Conservation (phyloP, 2,888 invertebrate species). For the Parnassius orleans region DNA sequence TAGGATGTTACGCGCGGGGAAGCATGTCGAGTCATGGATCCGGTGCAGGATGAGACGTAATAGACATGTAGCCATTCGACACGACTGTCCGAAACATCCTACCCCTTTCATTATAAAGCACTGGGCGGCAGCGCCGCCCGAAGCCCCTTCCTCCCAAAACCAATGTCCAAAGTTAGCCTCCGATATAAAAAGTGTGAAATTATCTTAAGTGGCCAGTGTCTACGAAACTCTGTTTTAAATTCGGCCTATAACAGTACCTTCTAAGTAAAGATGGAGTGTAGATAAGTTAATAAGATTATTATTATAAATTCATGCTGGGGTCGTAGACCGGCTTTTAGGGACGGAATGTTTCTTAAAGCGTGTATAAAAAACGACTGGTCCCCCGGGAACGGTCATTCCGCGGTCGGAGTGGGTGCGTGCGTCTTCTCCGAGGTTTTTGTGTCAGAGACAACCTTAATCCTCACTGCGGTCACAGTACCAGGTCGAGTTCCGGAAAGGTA, state of each 20-base stretch:
- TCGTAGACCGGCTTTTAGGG: conserved; percentile 74
- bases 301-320: conserved; percentile 68
- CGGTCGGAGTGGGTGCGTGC: conserved; percentile 67
- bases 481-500: conserved; percentile 43
- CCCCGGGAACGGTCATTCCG: conserved; percentile 74
- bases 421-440: conserved; percentile 64
- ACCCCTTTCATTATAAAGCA: conserved; percentile 43
- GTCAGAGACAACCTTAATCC: conserved; percentile 39
- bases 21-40: conserved; percentile 50
- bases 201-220: conserved; percentile 73
- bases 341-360: conserved; percentile 75
- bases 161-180: conserved; percentile 62
- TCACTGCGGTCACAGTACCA: conserved; percentile 45
- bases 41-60: conserved; percentile 43
- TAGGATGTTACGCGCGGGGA: conserved; percentile 59
- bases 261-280: conserved; percentile 76
- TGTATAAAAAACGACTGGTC: conserved; percentile 77
- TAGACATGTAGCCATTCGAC: conserved; percentile 65
- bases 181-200: conserved; percentile 69
- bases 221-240: conserved; percentile 66
- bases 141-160: conserved; percentile 34
- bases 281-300: conserved; percentile 80
- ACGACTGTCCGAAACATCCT: conserved; percentile 63
- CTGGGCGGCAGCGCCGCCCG: conserved; percentile 41
- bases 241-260: conserved; percentile 73